Base-by-base conservation (phyloP, 2,888 invertebrate genomes). In the Plagodis dolabraria region DNA sequence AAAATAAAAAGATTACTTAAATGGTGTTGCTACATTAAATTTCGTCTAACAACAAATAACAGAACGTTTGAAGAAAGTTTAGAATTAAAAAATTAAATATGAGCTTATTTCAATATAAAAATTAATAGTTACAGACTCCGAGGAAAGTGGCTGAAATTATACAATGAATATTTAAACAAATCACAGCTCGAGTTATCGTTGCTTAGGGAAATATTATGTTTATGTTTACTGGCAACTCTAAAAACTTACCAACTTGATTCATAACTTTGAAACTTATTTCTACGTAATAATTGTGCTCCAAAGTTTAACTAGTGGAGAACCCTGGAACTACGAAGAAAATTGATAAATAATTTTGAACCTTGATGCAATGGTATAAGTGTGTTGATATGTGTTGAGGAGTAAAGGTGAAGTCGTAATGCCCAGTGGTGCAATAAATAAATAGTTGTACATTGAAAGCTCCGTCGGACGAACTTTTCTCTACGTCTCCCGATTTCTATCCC, bases 401-500 rank as follows among this genome's bases (percentile, higher is more conserved):
- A 49, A 55, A 60, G 64, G 70, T 65, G 49, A 73, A 74, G 70
- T 71, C 72, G 69, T 68, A 72, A 82, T 82, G 80, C 85, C 85
- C 84, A 75, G 75, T 72, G 83, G 87, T 77, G 77, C 79, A 79
- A 87, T 87, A 89, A 87, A 89, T 88, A 89, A 87, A 87, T 86
- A 87, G 83, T 83, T 80, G 81, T 74, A 78, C 81, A 79, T 79
- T 72, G 80, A 76, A 85, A 84, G 80, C 83, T 81, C 73, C 74
- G 74, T 70, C 75, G 63, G 74, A 68, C 70, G 69, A 83, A 85
- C 74, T 85, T 40, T 10, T 83, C 62, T 68, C 72, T 71, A 71
- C 76, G 7, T 79, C 36, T 77, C 72, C 68, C 73, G 79, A 81
- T 81, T 82, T 79, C 81, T 78, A 75, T 76, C 74, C 78, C 79